Percentiles rank a stretch among this genome's conserved stretches.
Evolutionary conservation across 2,797 vertebrate species (phyloP).

Genomic region (Nothura maculosa): DNA sequence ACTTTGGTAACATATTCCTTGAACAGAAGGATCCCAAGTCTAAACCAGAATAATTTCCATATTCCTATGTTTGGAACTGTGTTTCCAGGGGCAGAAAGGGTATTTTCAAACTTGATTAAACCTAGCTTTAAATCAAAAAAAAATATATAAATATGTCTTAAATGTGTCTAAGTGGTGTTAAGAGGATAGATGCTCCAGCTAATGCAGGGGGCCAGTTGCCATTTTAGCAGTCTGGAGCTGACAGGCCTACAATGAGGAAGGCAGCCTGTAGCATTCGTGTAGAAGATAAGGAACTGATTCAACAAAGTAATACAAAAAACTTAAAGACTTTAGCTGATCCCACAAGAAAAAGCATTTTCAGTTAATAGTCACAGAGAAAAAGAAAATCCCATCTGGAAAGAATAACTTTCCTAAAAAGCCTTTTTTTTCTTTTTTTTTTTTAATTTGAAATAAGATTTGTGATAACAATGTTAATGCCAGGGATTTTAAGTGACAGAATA

Average conservation of each 20-base stretch:
- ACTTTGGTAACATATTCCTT: neutral
- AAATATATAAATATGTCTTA: neutral
- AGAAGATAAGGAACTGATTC: neutral
- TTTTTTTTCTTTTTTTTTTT: neutral
- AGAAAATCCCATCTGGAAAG: constrained; percentile 67
- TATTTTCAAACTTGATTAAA: neutral
- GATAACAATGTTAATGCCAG: constrained; percentile 65
- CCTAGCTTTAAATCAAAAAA: neutral
- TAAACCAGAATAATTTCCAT: neutral
- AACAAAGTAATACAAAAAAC: neutral
- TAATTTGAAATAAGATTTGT: constrained; percentile 74
- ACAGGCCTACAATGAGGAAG: neutral
- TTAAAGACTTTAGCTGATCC: constrained; percentile 28
- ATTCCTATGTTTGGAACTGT: neutral
- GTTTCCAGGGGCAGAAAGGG: neutral
- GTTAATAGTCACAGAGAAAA: constrained; percentile 51
- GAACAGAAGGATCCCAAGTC: neutral
- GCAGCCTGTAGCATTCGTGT: neutral
- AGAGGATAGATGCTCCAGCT: neutral
- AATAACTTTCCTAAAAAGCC: constrained; percentile 70
- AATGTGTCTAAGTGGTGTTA: neutral
- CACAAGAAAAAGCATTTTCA: constrained; percentile 62
- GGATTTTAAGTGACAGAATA: constrained; percentile 73
- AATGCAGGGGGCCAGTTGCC: neutral
- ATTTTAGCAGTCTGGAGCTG: neutral